Evolutionary conservation across 2,113 vertebrate genomes (phyloP), one percentile per base, ranked within the genome.

Genomic region (Salminus brasiliensis): DNA sequence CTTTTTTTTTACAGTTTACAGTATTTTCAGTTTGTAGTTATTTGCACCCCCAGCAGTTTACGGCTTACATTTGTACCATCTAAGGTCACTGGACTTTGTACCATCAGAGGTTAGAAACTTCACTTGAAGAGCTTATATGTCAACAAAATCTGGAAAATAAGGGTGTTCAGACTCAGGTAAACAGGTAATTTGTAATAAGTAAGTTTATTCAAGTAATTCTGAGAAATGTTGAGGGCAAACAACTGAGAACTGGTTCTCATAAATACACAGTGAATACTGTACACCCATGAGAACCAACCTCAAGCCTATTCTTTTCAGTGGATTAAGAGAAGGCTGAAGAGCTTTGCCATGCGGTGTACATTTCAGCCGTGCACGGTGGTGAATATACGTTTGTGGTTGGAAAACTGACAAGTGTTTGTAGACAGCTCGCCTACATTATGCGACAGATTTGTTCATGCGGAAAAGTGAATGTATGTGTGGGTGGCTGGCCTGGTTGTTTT

Each of bases 391-490:
- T 77, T 85, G 84, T 49, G 81, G 80, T 74, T 57, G 74, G 78
- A 80, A 85, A 80, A 70, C 67, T 41, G 60, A 62, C 57, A 68
- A 47, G 63, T 57, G 62, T 72, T 29, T 32, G 75, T 66, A 59
- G 27, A 39, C 29, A 43, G 6, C 60, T 29, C 65, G 68, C 53
- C 45, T 72, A 83, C 52, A 65, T 55, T 39, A 39, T 76, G 65
- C 30, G 72, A 32, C 47, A 27, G 23, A 75, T 66, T 29, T 80
- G 52, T 62, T 80, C n/a, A 68, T 71, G 68, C 65, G 77, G 68
- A 79, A 80, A 77, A 55, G 74, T 77, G 62, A 84, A 76, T 68
- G 75, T 81, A 77, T 47, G 69, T 78, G 81, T 83, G 67, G 81
- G 78, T 81, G 84, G 75, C 8, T 27, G 5, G 21, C 11, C 45